Base-by-base conservation (phyloP, 2,113 vertebrate genomes). In the Myodes glareolus region DNA sequence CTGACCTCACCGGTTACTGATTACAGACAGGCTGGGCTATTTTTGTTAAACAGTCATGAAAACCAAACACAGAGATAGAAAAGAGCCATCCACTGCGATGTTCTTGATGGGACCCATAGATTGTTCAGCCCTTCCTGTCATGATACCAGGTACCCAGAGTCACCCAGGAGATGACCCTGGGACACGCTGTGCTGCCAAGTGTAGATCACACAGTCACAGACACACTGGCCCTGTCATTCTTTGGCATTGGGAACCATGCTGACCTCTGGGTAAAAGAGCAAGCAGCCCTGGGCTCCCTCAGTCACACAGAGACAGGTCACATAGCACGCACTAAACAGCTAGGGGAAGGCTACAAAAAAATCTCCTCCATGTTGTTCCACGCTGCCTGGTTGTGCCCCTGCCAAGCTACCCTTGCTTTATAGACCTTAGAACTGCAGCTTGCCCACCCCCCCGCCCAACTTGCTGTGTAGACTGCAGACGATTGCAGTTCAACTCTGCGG, bases 41-140 rank as follows among this genome's bases (percentile, higher is more conserved):
- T 96, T 96, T 95, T 94, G 91, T 95, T 94, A 58, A 81, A 81
- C 88, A 77, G 82, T 91, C 95, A 97, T 86, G 90, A 93, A 95
- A 97, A 42, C 73, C 78, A 93, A 72, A 70, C 7, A 78, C 31
- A 27, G 47, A 68, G 0, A 70, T 29, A 14, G 36, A 82, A 82
- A n/a, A 45, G 33, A 63, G 70, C 0, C 25, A 17, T 85, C 52
- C 25, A n/a, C 39, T 76, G 61, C 55, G 23, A 0, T 55, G 72
- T 25, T 87, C n/a, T 65, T 88, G 58, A 92, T 5, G 45, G 61
- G 61, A 73, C 47, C 72, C n/a, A 75, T 23, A 45, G 72, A 45
- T 65, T 42, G 39, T 36, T 65, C 80, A 90, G 1, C 21, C 39
- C 42, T 19, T 10, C 75, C 55, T 68, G 4, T 4, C 0, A 1